Conservation (phyloP, 2,113 vertebrate genomes). For the Carassius auratus region DNA sequence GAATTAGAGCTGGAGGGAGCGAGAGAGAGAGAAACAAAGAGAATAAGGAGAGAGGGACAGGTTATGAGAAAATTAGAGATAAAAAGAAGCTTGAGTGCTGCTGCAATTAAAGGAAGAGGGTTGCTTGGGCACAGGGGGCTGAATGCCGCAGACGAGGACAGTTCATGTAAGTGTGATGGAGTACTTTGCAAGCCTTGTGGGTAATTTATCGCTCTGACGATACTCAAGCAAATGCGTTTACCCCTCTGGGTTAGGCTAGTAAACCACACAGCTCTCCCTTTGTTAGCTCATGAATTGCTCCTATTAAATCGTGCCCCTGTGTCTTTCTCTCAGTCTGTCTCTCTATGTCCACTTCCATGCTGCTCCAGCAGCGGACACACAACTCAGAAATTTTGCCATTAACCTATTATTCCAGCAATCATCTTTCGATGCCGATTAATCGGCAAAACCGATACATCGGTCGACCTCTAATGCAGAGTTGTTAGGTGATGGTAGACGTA, state of each 20-base stretch:
- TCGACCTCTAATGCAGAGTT: no score
- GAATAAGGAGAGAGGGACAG: neutral
- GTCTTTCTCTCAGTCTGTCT: neutral
- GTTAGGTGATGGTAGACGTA: no score
- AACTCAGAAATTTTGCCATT: no score
- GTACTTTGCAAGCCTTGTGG: constrained; percentile 40
- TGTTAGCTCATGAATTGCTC: constrained; percentile 48
- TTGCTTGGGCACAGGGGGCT: constrained; percentile 4
- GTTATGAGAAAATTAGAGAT: neutral
- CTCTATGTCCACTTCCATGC: neutral
- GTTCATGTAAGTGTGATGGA: constrained; percentile 59
- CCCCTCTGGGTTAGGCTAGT: constrained; percentile 16
- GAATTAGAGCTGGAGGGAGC: neutral
- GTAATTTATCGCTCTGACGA: constrained; percentile 60
- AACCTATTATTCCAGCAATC: no score
- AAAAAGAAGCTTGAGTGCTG: neutral
- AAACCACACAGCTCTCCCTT: constrained; percentile 35
- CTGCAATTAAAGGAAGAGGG: constrained; percentile 1
- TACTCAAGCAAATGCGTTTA: constrained; percentile 48
- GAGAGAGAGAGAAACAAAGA: neutral
- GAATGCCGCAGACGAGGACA: constrained; percentile 39
- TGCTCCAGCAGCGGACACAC: no score
- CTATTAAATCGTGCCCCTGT: constrained; percentile 36
- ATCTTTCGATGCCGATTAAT: no score
- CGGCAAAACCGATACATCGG: no score